Conservation (phyloP, 1,140 invertebrate species). For the Hypsibius dujardini region DNA sequence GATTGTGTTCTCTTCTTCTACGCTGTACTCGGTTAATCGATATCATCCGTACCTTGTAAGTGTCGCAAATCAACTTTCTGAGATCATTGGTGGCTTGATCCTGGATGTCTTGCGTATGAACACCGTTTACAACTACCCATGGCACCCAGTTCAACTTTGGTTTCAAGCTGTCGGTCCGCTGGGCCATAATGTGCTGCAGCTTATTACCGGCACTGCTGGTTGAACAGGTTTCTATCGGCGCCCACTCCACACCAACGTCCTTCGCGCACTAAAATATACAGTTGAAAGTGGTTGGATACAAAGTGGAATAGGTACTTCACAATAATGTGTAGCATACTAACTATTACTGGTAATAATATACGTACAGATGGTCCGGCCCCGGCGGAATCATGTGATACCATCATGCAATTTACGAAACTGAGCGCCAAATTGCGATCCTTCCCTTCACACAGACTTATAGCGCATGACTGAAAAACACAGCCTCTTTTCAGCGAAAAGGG, state of each 20-base stretch:
- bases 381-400: not conserved
- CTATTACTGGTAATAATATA: not conserved
- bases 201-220: not conserved
- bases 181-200: conserved; percentile 14
- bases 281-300: not conserved
- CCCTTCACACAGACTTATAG: not conserved
- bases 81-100: not conserved
- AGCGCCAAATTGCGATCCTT: not conserved
- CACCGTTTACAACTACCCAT: conserved; percentile 5
- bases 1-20: too few relatives aligned
- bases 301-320: not conserved
- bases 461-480: not conserved
- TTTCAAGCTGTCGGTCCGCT: not conserved
- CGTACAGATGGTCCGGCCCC: not conserved
- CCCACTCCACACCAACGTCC: not conserved
- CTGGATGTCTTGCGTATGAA: conserved; percentile 15
- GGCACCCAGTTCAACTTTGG: conserved; percentile 10
- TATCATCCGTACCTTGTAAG: not conserved
- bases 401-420: conserved; percentile 10
- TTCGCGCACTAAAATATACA: conserved; percentile 10
- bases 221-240: conserved; percentile 2
- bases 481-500: not conserved
- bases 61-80: not conserved
- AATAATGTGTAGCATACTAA: not conserved
- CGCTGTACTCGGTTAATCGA: too few relatives aligned